These are phyloP conservation scores for Aradophagus sp. DNA, from an alignment of 1,140 invertebrate genomes.

Conservation along the genomic window DNA sequence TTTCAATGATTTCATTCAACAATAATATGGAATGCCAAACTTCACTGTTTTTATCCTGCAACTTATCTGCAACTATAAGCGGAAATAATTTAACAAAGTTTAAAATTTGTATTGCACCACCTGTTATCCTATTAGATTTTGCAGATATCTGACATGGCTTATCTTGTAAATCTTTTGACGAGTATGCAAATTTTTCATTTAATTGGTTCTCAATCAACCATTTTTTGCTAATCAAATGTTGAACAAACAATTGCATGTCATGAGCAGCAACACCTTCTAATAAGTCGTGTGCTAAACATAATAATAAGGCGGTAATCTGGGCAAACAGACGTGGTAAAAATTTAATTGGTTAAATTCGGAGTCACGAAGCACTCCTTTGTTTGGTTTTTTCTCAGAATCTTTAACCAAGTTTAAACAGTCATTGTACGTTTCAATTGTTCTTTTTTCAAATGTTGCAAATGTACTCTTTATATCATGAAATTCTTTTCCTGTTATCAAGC, in stretches of 20 bases:
- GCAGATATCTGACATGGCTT: constrained; percentile 34
- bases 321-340: constrained; percentile 55
- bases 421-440: constrained; percentile 5
- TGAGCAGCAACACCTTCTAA: constrained; percentile 39
- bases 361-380: constrained; percentile 51
- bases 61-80: constrained; percentile 41
- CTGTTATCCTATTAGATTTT: constrained; percentile 11
- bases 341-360: constrained; percentile 53
- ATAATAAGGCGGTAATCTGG: constrained; percentile 33
- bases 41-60: constrained; percentile 18
- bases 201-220: constrained; percentile 48
- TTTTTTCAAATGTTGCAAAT: too few relatives aligned
- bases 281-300: constrained; percentile 33
- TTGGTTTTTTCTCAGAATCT: constrained; percentile 6
- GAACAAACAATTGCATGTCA: constrained; percentile 48
- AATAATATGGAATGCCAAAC: constrained; percentile 37
- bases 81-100: constrained; percentile 44
- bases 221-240: constrained; percentile 36
- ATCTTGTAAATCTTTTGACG: constrained; percentile 39
- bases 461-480: constrained; percentile 18
- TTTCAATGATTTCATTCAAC: constrained; percentile 52
- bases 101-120: constrained; percentile 38
- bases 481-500: constrained; percentile 20
- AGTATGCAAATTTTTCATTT: constrained; percentile 56
- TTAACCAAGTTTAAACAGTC: background rate